Conservation (phyloP, 2,888 invertebrate species). For the Apeira syringaria region DNA sequence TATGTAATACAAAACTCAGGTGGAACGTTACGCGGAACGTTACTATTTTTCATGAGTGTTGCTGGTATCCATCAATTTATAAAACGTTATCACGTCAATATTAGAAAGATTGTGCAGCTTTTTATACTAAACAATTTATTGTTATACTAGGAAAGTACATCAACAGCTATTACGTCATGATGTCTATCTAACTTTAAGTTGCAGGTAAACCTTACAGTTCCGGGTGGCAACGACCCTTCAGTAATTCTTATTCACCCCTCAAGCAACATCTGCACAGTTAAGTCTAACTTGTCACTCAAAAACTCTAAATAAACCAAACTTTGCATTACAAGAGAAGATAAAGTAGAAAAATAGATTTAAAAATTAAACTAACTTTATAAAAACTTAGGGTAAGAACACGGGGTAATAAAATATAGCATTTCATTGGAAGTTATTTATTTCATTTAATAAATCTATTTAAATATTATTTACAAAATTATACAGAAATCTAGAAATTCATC, state of each 20-base stretch:
- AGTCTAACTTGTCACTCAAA: conserved; percentile 42
- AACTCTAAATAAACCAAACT: conserved; percentile 33
- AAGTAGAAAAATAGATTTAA: conserved; percentile 36
- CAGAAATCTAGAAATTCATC: conserved; percentile 53
- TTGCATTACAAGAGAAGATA: conserved; percentile 42
- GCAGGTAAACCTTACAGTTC: too few species aligned
- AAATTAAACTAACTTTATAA: conserved; percentile 31
- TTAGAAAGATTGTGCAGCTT: too few species aligned
- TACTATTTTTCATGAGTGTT: too few species aligned
- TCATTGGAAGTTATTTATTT: conserved; percentile 39
- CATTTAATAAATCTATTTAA: conserved; percentile 44
- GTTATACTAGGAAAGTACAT: too few species aligned
- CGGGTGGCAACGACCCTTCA: neutral
- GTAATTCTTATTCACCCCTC: conserved; percentile 41
- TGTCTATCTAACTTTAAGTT: too few species aligned
- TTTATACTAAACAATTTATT: too few species aligned
- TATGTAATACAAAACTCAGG: too few species aligned
- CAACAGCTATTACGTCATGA: too few species aligned
- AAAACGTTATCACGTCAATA: too few species aligned
- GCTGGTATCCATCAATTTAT: too few species aligned
- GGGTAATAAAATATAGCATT: conserved; percentile 1
- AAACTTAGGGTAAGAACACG: neutral
- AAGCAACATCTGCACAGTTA: conserved; percentile 7
- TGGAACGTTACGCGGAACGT: too few species aligned
- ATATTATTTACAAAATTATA: conserved; percentile 54